Percentiles rank a stretch among this genome's conserved stretches.
phyloP scores from a whole-genome alignment of 2,113 vertebrate species.

The Pogonocichla stellata region DNA sequence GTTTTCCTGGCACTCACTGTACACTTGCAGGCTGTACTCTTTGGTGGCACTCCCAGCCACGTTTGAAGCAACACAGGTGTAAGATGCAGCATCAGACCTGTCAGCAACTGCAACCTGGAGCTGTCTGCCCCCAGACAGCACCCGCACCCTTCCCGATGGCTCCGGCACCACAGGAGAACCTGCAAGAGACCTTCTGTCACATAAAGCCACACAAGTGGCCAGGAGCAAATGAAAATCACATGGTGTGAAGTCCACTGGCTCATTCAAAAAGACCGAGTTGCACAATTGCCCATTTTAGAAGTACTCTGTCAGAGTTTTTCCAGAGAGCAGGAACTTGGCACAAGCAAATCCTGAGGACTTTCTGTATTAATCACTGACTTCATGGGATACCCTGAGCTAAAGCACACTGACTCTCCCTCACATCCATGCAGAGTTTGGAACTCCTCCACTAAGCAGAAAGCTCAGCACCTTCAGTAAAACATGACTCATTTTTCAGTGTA shows the following conservation, averaged over 20 bases:
- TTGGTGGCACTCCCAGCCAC: slow-evolving; percentile 82
- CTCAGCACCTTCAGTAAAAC: not conserved
- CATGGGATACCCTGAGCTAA: not conserved
- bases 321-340: not conserved
- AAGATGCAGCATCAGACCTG: slow-evolving; percentile 83
- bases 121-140: slow-evolving; percentile 90
- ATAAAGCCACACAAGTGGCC: not conserved
- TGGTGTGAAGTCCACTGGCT: not conserved
- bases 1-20: slow-evolving; percentile 73
- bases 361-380: not conserved
- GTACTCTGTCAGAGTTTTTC: not conserved
- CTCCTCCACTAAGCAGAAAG: not conserved
- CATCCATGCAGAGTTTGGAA: not conserved
- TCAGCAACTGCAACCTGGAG: slow-evolving; percentile 85
- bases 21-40: slow-evolving; percentile 89
- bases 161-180: slow-evolving; percentile 77
- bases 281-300: not conserved
- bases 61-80: slow-evolving; percentile 86
- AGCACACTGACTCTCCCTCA: not conserved
- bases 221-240: accelerated
- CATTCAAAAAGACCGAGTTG: not conserved
- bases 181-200: slow-evolving; percentile 57
- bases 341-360: not conserved
- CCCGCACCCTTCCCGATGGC: slow-evolving; percentile 70
- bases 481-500: not conserved